These are phyloP conservation scores for Chesias legatella DNA, from an alignment of 2,888 invertebrate genomes.

Conservation along the genomic window DNA sequence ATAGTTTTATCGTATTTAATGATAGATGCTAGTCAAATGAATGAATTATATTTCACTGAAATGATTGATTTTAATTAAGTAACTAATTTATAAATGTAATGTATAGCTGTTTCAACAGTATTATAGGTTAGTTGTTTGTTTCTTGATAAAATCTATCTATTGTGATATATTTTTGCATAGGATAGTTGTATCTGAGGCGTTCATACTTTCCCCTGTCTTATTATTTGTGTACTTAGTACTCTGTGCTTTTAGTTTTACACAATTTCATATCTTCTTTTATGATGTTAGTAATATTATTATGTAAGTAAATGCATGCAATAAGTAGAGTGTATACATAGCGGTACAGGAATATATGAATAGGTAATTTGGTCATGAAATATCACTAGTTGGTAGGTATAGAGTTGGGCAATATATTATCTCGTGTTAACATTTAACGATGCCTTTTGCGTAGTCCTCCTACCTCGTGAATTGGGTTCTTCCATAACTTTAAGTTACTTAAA, in stretches of 20 bases:
- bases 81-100: conserved; percentile 44
- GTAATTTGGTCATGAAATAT: conserved; percentile 20
- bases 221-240: conserved; percentile 27
- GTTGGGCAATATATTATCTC: conserved; percentile 6
- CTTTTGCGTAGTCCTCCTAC: not conserved
- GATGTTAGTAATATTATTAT: conserved; percentile 9
- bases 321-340: conserved; percentile 17
- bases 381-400: conserved; percentile 10
- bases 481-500: not conserved
- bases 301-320: conserved; percentile 17
- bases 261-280: conserved; percentile 11
- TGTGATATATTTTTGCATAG: conserved; percentile 62
- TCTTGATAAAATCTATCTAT: conserved; percentile 59
- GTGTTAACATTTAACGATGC: not conserved
- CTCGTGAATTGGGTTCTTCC: conserved; percentile 6
- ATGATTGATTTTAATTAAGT: conserved; percentile 58
- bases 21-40: conserved; percentile 75
- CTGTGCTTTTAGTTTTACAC: conserved; percentile 19
- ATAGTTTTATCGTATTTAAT: conserved; percentile 29
- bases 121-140: conserved; percentile 74
- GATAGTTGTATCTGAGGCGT: conserved; percentile 40
- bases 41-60: conserved; percentile 63
- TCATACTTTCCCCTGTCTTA: conserved; percentile 13
- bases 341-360: conserved; percentile 17
- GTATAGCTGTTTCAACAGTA: conserved; percentile 68